Percentiles rank a stretch among this genome's conserved stretches.
These are phyloP conservation scores for Phortica variegata DNA, from an alignment of 1,140 invertebrate species.

Conservation along the genomic window DNA sequence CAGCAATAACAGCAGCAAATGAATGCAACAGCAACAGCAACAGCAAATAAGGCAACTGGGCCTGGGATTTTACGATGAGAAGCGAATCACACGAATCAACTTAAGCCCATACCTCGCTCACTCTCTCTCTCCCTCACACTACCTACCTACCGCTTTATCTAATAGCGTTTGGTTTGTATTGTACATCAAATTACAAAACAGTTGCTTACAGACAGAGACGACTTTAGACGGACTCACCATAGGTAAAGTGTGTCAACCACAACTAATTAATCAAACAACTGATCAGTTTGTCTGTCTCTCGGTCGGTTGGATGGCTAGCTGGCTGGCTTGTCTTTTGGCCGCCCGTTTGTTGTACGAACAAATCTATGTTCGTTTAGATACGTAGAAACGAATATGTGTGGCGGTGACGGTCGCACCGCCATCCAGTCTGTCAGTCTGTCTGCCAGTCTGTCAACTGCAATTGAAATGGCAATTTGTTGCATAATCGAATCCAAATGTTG, in stretches of 20 bases:
- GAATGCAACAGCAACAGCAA: too few species aligned
- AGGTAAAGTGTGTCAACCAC: slow-evolving; percentile 39
- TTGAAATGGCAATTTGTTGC: slow-evolving; percentile 51
- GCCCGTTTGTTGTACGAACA: slow-evolving; percentile 23
- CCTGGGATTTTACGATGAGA: slow-evolving; percentile 26
- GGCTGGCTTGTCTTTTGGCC: background rate
- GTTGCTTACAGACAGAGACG: too few species aligned
- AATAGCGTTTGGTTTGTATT: too few species aligned
- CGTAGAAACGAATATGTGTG: slow-evolving; percentile 20
- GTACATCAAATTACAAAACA: too few species aligned
- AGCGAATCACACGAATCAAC: too few species aligned
- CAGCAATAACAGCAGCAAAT: slow-evolving; percentile 45
- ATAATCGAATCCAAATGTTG: slow-evolving; percentile 43
- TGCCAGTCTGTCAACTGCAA: slow-evolving; percentile 44
- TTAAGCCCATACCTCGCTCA: too few species aligned
- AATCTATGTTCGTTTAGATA: slow-evolving; percentile 10
- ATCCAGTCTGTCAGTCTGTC: too few species aligned
- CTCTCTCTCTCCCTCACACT: too few species aligned
- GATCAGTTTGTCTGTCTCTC: background rate
- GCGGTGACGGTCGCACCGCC: too few species aligned
- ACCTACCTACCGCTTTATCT: too few species aligned
- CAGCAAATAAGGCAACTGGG: slow-evolving; percentile 29
- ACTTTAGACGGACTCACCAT: too few species aligned
- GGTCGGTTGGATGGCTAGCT: too few species aligned
- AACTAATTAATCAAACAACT: slow-evolving; percentile 36